These are phyloP conservation scores for Saguinus imperator DNA, from an alignment of 2,113 vertebrate genomes.

Conservation along the genomic window DNA sequence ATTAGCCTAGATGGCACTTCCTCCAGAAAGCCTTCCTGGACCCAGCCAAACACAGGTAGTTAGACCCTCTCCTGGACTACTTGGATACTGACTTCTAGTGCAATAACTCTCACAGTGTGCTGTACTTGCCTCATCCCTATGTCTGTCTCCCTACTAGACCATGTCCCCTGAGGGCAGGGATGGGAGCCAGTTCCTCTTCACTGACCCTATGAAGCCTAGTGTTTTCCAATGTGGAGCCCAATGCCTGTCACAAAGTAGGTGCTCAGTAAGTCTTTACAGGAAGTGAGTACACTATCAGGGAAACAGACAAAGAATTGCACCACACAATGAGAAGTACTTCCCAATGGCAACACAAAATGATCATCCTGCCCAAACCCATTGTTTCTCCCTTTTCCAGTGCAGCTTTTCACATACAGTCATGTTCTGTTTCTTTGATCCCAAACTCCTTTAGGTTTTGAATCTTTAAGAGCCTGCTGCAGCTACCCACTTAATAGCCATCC, in stretches of 20 bases:
- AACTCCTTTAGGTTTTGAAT: slow-evolving; percentile 18
- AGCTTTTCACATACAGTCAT: neutral
- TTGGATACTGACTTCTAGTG: neutral
- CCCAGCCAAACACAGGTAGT: neutral
- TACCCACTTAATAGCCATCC: slow-evolving; percentile 3
- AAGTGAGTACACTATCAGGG: neutral
- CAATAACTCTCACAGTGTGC: neutral
- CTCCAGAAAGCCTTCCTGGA: neutral
- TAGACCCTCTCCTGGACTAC: neutral
- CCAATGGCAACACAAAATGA: neutral
- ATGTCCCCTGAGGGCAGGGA: neutral
- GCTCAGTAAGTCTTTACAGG: neutral
- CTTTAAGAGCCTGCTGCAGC: slow-evolving; percentile 31
- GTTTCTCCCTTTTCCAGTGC: rapidly evolving
- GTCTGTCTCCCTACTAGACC: neutral
- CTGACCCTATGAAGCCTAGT: too few relatives aligned
- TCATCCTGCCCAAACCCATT: neutral
- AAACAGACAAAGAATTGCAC: neutral
- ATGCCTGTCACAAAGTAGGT: neutral
- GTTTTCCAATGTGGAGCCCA: too few relatives aligned
- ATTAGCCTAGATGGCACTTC: neutral
- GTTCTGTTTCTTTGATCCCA: slow-evolving; percentile 51
- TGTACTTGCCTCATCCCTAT: rapidly evolving
- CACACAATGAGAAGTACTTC: neutral
- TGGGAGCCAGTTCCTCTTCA: neutral